Base-by-base conservation (phyloP, 2,797 vertebrate species). In the Chelon labrosus region DNA sequence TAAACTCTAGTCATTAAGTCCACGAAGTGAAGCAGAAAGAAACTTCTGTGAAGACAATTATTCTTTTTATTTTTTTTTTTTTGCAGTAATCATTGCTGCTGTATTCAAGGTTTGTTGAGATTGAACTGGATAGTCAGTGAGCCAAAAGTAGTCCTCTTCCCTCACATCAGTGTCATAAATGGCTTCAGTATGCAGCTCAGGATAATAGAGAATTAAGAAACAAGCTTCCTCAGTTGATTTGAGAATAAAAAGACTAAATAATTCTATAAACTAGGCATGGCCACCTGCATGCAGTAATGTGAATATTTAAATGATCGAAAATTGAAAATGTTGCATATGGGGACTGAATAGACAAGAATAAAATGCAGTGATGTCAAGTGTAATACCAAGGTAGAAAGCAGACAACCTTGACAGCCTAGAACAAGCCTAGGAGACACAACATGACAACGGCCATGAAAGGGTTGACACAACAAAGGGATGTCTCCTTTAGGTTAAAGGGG, bases 381-480 rank as follows among this genome's bases (percentile, higher is more conserved):
- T 46, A 82, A 84, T 84, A 77, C 75, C 63, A 80, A 87, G 53
- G 66, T 46, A 68, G 64, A 61, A 80, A 83, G 80, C 51, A 79
- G 67, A 79, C 69, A 90, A 86, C 67, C 80, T 55, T 85, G 80
- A 85, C 80, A 39, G 37, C 70, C 63, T 71, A 75, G 74, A 77
- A 76, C 37, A 25, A 56, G 70, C 70, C 69, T 53, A 54, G 38
- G 55, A 77, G 71, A 86, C 70, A 65, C 70, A 70, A 87, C 80
- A 74, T 69, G 75, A 64, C 66, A 58, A 69, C 56, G 63, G 65
- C 80, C 75, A 50, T 88, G 82, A 79, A 88, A 86, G 73, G 70
- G 79, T 75, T 88, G 89, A 90, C 83, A 84, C 68, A 79, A 88
- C 69, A 91, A 86, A 89, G 76, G 75, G 59, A 56, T 66, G 52